A percentile compares a stretch with the other conserved stretches of the same genome.
phyloP scores from a whole-genome alignment of 2,797 vertebrate genomes.

The Eupleurogrammus muticus region DNA sequence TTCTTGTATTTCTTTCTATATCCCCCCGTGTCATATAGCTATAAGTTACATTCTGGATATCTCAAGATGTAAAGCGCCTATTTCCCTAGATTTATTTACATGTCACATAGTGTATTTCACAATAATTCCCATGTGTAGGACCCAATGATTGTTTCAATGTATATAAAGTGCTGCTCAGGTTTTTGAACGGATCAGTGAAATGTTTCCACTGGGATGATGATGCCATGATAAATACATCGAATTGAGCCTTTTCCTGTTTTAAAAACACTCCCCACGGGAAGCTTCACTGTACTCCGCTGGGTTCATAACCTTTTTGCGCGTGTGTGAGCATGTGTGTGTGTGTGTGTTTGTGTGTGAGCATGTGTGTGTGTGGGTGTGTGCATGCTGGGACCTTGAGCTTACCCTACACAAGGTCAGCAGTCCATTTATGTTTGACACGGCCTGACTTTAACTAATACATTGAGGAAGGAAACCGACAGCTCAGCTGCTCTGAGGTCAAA shows the following conservation, averaged over 20 bases:
- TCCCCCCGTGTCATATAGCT: background rate
- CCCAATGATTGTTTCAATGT: slow-evolving; percentile 2
- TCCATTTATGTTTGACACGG: slow-evolving; percentile 49
- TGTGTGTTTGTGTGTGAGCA: background rate
- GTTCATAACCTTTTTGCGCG: slow-evolving; percentile 25
- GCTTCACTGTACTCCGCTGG: slow-evolving; percentile 25
- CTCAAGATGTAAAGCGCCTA: slow-evolving; percentile 3
- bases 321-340: slow-evolving; percentile 2
- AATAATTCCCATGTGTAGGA: slow-evolving; percentile 8
- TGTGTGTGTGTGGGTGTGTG: slow-evolving; percentile 8
- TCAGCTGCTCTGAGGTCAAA: slow-evolving; percentile 53
- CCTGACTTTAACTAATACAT: slow-evolving; percentile 51
- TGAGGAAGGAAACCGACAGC: slow-evolving; percentile 43
- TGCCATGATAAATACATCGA: slow-evolving; percentile 43
- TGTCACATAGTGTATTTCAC: slow-evolving; percentile 28
- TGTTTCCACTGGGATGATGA: slow-evolving; percentile 37
- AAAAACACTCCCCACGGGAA: slow-evolving; percentile 39
- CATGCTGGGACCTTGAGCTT: slow-evolving; percentile 29
- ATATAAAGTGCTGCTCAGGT: slow-evolving; percentile 15
- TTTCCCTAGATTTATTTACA: slow-evolving; percentile 11
- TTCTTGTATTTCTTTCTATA: background rate
- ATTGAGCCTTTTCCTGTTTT: slow-evolving; percentile 52
- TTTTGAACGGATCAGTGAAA: slow-evolving; percentile 35
- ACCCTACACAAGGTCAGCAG: slow-evolving; percentile 51
- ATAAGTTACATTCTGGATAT: background rate